Evolutionary conservation across 1,140 invertebrate species (phyloP).

Genomic region (Dolichoris vasculosae): DNA sequence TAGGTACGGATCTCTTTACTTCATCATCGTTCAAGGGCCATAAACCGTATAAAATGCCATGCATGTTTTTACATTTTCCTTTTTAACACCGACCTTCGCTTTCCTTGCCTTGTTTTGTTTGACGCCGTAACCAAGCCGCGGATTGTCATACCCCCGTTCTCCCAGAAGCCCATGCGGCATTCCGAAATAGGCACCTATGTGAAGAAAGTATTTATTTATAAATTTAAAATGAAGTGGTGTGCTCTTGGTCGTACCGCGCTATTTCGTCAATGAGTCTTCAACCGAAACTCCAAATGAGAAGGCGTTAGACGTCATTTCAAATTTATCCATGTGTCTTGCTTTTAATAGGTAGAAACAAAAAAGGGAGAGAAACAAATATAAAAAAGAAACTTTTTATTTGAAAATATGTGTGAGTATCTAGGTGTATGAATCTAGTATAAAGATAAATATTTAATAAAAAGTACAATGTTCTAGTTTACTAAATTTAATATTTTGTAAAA

Average conservation of each 20-base stretch:
- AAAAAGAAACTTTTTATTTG: too few relatives aligned
- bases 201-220: conserved; percentile 27
- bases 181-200: conserved; percentile 26
- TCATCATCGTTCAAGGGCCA: not conserved
- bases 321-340: conserved; percentile 42
- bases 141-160: not conserved
- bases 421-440: too few relatives aligned
- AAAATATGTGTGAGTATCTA: too few relatives aligned
- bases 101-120: conserved; percentile 8
- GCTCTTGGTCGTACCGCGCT: not conserved
- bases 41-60: not conserved
- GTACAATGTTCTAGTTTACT: too few relatives aligned
- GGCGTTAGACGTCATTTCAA: not conserved
- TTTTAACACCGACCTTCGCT: not conserved
- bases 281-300: not conserved
- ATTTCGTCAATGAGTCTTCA: not conserved
- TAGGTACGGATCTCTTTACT: not conserved
- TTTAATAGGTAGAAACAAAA: not conserved
- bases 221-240: not conserved
- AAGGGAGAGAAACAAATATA: not conserved
- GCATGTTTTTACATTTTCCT: not conserved
- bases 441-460: too few relatives aligned
- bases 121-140: not conserved
- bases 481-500: too few relatives aligned
- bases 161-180: not conserved